Base-by-base conservation (phyloP, 2,888 invertebrate species). In the Dasypogon diadema region DNA sequence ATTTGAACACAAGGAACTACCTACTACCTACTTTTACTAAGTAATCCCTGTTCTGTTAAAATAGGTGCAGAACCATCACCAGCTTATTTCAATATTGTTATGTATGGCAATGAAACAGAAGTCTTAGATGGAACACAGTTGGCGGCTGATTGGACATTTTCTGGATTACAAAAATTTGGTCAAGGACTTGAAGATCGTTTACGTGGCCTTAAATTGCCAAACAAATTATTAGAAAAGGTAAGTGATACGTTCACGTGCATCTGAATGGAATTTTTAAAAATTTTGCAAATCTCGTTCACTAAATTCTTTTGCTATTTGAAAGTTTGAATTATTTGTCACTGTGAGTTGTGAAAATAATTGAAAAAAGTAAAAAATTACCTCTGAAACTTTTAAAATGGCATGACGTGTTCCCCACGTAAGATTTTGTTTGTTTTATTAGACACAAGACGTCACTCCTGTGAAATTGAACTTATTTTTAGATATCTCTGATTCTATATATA, bases 71-170 rank as follows among this genome's bases (percentile, higher is more conserved):
- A 97, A 86, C 97, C 97, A 77, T 96, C 96, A 48, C 95, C 96
- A 72, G 95, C 95, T 42, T 95, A 95, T 85, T 96, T 96, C 87
- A 96, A 96, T 83, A 93, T 98, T 79, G 87, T 97, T 80, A 95
- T 94, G 92, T 90, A 95, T 85, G 97, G 97, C 73, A 92, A 95
- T 80, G 91, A 92, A 81, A 92, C 94, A 30, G 92, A 95, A 87
- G 90, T 95, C 68, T 87, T 96, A 72, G 96, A 97, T 83, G 97
- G 97, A 21, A 96, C 96, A 16, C 96, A 97, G 85, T 87, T 98
- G 80, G 95, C 96, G n/a, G 96, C 97, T 21, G 97, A 97, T 83
- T 96, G 95, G 90, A 95, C 96, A 21, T 97, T 97, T 87, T 93
- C 96, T 1, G 95, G 96, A 2, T 88, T 98, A 73, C 97, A 97